Base-by-base conservation (phyloP, 2,888 invertebrate genomes). In the Anagyrus pseudococci region DNA sequence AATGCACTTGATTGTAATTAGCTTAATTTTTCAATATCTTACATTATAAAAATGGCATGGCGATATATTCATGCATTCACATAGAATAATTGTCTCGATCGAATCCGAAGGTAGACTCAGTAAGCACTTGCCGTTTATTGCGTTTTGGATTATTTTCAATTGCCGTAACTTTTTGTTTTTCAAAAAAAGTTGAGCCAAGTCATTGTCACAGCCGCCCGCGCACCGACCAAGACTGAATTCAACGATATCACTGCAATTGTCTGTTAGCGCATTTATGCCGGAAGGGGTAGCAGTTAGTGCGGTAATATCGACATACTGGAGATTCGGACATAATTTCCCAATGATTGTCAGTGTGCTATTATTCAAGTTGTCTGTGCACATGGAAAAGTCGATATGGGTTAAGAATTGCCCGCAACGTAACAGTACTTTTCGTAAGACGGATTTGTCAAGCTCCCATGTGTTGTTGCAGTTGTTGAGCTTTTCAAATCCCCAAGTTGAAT, bases 311-410 rank as follows among this genome's bases (percentile, higher is more conserved):
- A 86, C 77, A 63, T 81, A 83, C 66, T 84, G 84, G 1, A 87
- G 81, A 73, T 84, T 82, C 8, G 85, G 85, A 68, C 86, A 86
- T 73, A 84, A 83, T 81, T 85, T 85, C 70, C 84, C 84, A 61
- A 86, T 78, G 15, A 84, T 82, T 69, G 84, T 84, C 40, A 86
- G 81, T 20, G 85, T 85, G 71, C 85, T 84, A 72, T 83, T 82
- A 71, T 84, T 83, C 67, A 87, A 81, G 52, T 81, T 77, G 41
- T 83, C 81, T 73, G 82, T 81, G 71, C 79, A 76, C 70, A 83
- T 81, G 71, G 85, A 84, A 62, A 86, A 81, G 73, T 85, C 83
- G 66, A 87, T 80, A 1, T 82, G 81, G 58, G 75, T 72, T 26
- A 87, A 77, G 62, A 82, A 78, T 37, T 69, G 71, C 57, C 86